A percentile compares a stretch with the other conserved stretches of the same genome.
Conservation (phyloP, 2,888 invertebrate genomes). For the Rotaria macrura region DNA sequence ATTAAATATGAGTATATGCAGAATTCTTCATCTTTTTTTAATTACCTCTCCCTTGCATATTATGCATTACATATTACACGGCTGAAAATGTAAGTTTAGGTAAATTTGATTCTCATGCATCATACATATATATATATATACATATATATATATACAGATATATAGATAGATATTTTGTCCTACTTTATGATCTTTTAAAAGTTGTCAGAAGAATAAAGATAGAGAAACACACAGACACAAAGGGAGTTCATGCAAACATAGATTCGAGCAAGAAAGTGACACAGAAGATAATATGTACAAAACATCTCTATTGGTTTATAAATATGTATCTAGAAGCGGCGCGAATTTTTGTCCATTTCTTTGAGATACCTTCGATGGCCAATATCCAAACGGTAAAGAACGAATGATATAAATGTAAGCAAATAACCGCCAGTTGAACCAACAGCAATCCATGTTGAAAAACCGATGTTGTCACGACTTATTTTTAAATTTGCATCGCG, state of each 20-base stretch:
- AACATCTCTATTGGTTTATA: not conserved
- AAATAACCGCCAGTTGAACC: constrained; percentile 31
- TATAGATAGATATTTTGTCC: not conserved
- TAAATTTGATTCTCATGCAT: not conserved
- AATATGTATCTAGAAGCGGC: constrained; percentile 20
- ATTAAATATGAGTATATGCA: not conserved
- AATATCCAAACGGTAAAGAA: constrained; percentile 28
- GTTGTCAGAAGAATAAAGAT: not conserved
- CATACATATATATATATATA: not conserved
- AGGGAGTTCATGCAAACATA: constrained; percentile 4
- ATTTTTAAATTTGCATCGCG: constrained; percentile 21
- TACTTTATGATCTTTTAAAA: not conserved
- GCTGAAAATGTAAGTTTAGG: not conserved
- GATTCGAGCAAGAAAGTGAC: not conserved
- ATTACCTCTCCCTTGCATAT: not conserved
- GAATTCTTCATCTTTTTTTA: not conserved
- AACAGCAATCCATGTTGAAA: constrained; percentile 32
- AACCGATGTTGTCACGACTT: constrained; percentile 26
- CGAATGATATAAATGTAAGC: constrained; percentile 27
- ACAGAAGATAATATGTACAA: not conserved
- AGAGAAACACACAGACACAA: not conserved
- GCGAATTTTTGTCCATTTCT: not conserved
- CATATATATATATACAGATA: not conserved
- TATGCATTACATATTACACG: not conserved
- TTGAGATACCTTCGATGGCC: constrained; percentile 23